phyloP scores from a whole-genome alignment of 2,113 vertebrate species.

The Hippocampus zosterae region DNA sequence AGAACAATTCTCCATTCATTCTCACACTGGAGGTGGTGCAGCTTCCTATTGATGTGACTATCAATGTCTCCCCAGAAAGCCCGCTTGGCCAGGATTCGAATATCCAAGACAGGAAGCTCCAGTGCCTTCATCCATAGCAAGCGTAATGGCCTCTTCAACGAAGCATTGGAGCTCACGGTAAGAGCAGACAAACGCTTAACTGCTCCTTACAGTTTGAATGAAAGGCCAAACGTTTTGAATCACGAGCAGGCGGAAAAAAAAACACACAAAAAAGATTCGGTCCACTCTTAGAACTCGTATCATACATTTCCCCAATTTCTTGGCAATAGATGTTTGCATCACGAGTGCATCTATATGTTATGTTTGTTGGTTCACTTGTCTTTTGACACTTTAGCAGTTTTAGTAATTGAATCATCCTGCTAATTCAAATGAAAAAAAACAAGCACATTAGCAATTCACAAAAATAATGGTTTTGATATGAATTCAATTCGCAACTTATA shows the following conservation, averaged over 20 bases:
- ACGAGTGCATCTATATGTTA: not conserved
- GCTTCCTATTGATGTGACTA: slow-evolving; percentile 33
- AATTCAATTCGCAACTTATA: not conserved
- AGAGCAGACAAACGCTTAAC: slow-evolving; percentile 36
- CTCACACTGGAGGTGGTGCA: slow-evolving; percentile 1
- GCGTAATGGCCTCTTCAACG: slow-evolving; percentile 91
- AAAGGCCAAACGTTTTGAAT: slow-evolving; percentile 8
- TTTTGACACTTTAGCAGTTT: not conserved
- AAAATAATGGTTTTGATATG: not conserved
- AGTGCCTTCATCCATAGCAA: slow-evolving; percentile 92
- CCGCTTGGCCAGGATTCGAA: slow-evolving; percentile 88
- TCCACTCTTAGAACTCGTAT: slow-evolving; percentile 12
- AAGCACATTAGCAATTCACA: not conserved
- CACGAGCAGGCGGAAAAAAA: not conserved
- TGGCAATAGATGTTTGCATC: not conserved
- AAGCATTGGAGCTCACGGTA: slow-evolving; percentile 91
- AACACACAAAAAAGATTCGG: not conserved
- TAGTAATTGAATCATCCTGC: not conserved
- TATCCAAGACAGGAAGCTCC: slow-evolving; percentile 88
- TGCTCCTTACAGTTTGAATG: not conserved
- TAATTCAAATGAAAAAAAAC: not conserved
- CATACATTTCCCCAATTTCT: not conserved
- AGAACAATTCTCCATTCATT: slow-evolving; percentile 28
- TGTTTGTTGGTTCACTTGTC: too few species aligned
- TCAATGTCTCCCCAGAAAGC: slow-evolving; percentile 82